These are phyloP conservation scores for Drosophila carrolli DNA, from an alignment of 1,140 invertebrate species.

Conservation along the genomic window DNA sequence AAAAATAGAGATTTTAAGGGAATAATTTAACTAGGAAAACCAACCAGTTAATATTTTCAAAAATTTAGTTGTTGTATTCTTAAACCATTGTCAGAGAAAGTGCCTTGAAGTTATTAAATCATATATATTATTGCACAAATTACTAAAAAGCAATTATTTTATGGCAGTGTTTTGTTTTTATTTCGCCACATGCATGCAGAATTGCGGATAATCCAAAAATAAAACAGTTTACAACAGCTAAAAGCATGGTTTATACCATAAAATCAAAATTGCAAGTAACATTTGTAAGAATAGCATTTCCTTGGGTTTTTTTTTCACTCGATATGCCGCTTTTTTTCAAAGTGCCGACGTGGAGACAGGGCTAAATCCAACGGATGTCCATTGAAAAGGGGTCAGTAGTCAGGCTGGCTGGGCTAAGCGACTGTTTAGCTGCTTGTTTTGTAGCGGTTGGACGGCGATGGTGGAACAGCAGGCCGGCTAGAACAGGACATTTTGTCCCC, in stretches of 20 bases:
- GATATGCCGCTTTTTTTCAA: background rate
- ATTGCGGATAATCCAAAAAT: no score
- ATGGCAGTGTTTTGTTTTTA: no score
- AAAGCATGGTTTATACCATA: background rate
- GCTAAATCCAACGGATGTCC: slow-evolving; percentile 64
- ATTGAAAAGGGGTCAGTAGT: slow-evolving; percentile 80
- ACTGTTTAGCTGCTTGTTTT: slow-evolving; percentile 82
- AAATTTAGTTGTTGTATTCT: no score
- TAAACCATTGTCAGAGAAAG: no score
- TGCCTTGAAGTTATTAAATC: no score
- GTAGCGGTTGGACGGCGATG: slow-evolving; percentile 56
- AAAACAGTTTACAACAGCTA: background rate
- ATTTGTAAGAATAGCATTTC: background rate
- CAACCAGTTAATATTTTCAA: no score
- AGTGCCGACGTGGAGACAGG: slow-evolving; percentile 27
- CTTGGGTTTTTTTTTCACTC: background rate
- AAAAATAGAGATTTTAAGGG: no score
- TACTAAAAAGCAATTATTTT: no score
- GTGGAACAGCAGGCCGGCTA: slow-evolving; percentile 16
- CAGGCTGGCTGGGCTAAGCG: slow-evolving; percentile 68
- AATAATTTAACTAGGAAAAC: no score
- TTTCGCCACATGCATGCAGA: no score
- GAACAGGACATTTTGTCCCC: slow-evolving; percentile 29
- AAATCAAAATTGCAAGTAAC: background rate
- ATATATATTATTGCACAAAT: no score